Conservation (phyloP, 2,797 vertebrate species). For the Oreonectes daqikongensis region DNA sequence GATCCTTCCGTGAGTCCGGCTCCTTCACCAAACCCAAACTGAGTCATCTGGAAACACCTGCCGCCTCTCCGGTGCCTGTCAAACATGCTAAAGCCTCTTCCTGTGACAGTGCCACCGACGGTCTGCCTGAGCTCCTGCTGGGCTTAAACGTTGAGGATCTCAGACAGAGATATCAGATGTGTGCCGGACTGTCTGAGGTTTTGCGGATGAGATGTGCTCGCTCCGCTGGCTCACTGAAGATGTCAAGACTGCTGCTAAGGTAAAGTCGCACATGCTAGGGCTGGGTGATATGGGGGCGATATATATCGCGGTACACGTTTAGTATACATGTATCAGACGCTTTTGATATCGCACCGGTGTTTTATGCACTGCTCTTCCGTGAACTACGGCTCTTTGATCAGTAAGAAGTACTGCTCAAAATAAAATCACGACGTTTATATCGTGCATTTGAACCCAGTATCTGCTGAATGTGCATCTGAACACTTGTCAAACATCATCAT, state of each 20-base stretch:
- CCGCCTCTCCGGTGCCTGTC: slow-evolving; percentile 29
- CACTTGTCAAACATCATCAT: no score
- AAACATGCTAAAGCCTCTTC: slow-evolving; percentile 51
- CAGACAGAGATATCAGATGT: slow-evolving; percentile 78
- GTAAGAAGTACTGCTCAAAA: no score
- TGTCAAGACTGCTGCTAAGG: slow-evolving; percentile 72
- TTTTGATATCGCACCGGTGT: no score
- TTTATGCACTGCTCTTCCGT: no score
- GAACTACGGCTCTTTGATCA: no score
- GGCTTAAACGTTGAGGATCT: slow-evolving; percentile 87
- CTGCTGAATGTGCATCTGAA: no score
- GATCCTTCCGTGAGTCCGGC: slow-evolving; percentile 88
- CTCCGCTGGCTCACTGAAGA: slow-evolving; percentile 59
- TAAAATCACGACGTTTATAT: no score
- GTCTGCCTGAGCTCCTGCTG: slow-evolving; percentile 82
- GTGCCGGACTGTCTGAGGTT: slow-evolving; percentile 79
- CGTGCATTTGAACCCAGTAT: no score
- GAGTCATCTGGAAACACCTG: slow-evolving; percentile 77
- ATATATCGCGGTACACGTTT: no score
- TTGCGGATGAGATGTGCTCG: slow-evolving; percentile 74
- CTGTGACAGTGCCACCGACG: slow-evolving; percentile 62
- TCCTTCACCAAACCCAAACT: slow-evolving; percentile 94
- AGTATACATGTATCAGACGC: no score
- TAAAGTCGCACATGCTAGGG: no score
- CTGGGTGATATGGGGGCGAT: no score